These are phyloP conservation scores for Temnothorax longispinosus DNA, from an alignment of 1,140 invertebrate species.

Conservation along the genomic window DNA sequence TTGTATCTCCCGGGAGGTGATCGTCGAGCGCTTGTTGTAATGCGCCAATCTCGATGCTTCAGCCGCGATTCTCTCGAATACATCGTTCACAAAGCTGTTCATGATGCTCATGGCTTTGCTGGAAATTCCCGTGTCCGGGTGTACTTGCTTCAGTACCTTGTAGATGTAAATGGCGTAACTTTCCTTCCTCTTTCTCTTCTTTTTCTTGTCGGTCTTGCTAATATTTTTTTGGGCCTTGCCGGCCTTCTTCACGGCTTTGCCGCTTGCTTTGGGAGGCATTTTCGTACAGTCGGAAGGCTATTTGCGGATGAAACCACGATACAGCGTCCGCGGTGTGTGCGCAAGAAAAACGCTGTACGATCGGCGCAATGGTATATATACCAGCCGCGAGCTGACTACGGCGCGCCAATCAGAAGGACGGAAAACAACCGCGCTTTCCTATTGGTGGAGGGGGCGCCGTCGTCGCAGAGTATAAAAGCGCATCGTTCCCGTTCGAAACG, in stretches of 20 bases:
- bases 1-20: constrained; percentile 84
- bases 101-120: constrained; percentile 88
- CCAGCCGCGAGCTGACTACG: background rate
- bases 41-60: constrained; percentile 86
- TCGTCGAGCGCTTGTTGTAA: constrained; percentile 86
- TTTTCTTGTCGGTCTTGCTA: constrained; percentile 86
- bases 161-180: constrained; percentile 91
- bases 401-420: constrained; percentile 16
- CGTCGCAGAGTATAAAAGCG: background rate
- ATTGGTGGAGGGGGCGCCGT: background rate
- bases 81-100: constrained; percentile 88
- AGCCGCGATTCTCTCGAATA: constrained; percentile 88
- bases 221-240: constrained; percentile 87
- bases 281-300: constrained; percentile 50
- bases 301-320: background rate
- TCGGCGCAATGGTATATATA: background rate
- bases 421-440: background rate
- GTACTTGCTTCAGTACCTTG: constrained; percentile 90
- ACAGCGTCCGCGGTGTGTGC: background rate
- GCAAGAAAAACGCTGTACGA: background rate
- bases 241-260: constrained; percentile 86
- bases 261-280: constrained; percentile 85
- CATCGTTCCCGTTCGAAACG: background rate
- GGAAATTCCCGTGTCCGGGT: constrained; percentile 87
- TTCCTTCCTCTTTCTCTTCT: constrained; percentile 87